Base-by-base conservation (phyloP, 2,797 vertebrate genomes). In the Semotilus atromaculatus region DNA sequence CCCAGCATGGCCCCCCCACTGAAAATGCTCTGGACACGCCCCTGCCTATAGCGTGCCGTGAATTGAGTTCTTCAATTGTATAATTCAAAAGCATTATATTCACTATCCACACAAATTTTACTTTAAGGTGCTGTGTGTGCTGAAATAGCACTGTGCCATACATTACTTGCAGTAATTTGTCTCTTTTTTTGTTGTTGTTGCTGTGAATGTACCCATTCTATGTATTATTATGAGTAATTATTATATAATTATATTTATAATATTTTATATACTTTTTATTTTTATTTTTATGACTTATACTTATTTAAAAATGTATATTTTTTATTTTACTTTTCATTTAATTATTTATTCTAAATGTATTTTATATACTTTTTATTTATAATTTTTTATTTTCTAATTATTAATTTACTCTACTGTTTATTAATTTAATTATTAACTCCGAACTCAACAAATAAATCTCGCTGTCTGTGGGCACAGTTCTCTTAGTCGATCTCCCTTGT, bases 371-470 rank as follows among this genome's bases (percentile, higher is more conserved):
- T n/a, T n/a, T n/a, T 5, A 13, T 45, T 29, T 67, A 36, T 36
- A 2, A 13, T 71, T 2, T 23, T 71, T 31, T 21, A 6, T 23
- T 51, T 51, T 7, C 5, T 51, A 18, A 51, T 51, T 18, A 18
- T 51, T 18, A 2, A 19, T 51, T 51, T 16, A 48, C 38, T 40
- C 38, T 43, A 43, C 14, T 14, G 13, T 45, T 45, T 45, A 45
- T 14, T 45, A 4, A 14, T 14, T 14, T 14, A 45, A 14, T 45
- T 45, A 48, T 48, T 16, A 16, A 34, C 72, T 74, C 45, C 6
- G 5, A 74, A 74, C 51, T 26, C 9, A 74, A 58, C 31, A 76
- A 76, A 58, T n/a, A 58, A 58, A 76, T 38, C 51, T 74, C 9
- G 0, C 26, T n/a, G 4, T 58, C 51, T 38, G 31, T 58, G 13